Evolutionary conservation across 30 jellyfish, hydroid and myxozoan species (phyloP), one percentile per base, ranked within the genome.

Genomic region (Cassiopea xamachana): DNA sequence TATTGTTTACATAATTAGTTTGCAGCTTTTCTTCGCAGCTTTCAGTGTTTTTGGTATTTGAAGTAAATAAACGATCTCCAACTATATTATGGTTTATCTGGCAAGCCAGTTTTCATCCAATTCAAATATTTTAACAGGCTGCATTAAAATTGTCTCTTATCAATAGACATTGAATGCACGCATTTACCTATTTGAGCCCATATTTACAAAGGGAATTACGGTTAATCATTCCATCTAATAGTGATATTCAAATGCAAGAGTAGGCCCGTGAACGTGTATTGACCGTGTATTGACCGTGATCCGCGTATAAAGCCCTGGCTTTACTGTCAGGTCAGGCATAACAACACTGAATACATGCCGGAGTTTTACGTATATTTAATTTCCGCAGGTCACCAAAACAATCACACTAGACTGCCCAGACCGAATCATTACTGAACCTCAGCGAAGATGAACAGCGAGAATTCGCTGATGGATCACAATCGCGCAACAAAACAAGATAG

Each of bases 361-460:
- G 58, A 43, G 55, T 67, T 71, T 43, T 71, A 18, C 39, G 80
- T 15, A 71, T 14, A 71, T 71, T 71, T 71, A 43, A 71, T 71
- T 71, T 43, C 55, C 80, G 55, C 80, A 71, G 80, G 80, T 71
- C 80, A 71, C 39, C 55, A 64, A 64, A 64, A 14, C 74, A 64
- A 13, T 64, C 74, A 17, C 74, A 4, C 6, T 2, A 9, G 79
- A 39, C 76, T 14, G 59, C 80, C 8, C 49, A 16, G 68, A 7
- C 60, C 17, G 47, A 43, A 14, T 60, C 15, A 27, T n/a, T 43
- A 43, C 39, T 60, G 74, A 14, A 64, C 74, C 39, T 64, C 15
- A 2, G 43, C 69, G 51, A 50, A 12, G 48, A 87, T 87, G 94
- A 87, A 79, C 89, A 45, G 84, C 68, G 94, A 87, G 70, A 87